Evolutionary conservation across 2,113 vertebrate species (phyloP).

Genomic region (Heterotilapia buettikoferi): DNA sequence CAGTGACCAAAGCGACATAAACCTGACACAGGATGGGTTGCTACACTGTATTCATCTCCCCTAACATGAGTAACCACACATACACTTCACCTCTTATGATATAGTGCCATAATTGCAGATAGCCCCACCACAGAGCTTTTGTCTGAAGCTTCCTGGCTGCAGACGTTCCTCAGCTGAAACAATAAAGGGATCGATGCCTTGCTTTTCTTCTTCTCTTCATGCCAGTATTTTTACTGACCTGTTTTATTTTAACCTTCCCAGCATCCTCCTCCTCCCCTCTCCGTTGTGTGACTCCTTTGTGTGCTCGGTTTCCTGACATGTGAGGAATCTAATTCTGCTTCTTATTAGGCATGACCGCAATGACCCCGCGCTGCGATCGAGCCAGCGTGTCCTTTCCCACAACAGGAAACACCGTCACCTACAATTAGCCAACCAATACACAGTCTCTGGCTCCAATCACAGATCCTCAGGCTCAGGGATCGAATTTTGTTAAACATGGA

Average conservation of each 20-base stretch:
- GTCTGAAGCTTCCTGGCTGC: slow-evolving; percentile 31
- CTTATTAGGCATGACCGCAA: slow-evolving; percentile 55
- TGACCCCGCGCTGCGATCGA: slow-evolving; percentile 31
- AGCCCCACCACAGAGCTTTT: slow-evolving; percentile 45
- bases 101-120: slow-evolving; percentile 45
- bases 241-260: slow-evolving; percentile 19
- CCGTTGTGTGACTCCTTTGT: slow-evolving; percentile 27
- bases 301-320: slow-evolving; percentile 31
- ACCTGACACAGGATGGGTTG: slow-evolving; percentile 32
- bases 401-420: slow-evolving; percentile 60
- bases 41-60: slow-evolving; percentile 28
- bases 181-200: slow-evolving; percentile 55
- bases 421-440: slow-evolving; percentile 60
- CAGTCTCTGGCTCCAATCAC: slow-evolving; percentile 12
- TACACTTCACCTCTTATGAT: slow-evolving; percentile 26
- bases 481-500: slow-evolving; percentile 46
- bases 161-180: slow-evolving; percentile 58
- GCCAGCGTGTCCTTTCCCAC: slow-evolving; percentile 45
- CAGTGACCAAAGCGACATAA: slow-evolving; percentile 35
- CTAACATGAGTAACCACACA: slow-evolving; percentile 36
- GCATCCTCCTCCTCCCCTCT: not conserved
- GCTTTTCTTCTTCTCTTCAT: slow-evolving; percentile 18
- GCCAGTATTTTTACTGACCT: slow-evolving; percentile 45
- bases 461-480: slow-evolving; percentile 18
- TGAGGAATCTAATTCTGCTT: slow-evolving; percentile 64